Conservation (phyloP, 2,888 invertebrate genomes). For the Aricia artaxerxes region DNA sequence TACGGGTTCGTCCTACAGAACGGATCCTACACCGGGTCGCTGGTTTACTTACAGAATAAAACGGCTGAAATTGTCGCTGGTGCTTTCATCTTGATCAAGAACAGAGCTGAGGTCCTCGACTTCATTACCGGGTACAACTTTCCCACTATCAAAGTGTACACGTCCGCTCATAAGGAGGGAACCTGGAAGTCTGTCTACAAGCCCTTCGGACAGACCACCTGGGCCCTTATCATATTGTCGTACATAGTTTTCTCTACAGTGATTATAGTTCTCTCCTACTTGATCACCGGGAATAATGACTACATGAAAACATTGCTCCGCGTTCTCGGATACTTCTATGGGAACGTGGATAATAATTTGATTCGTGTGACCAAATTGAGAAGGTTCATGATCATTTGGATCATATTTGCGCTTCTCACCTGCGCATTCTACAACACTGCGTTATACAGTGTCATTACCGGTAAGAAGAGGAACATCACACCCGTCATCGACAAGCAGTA, state of each 20-base stretch:
- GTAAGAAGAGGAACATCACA: background rate
- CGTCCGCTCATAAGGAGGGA: slow-evolving; percentile 48
- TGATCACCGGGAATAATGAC: background rate
- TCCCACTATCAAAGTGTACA: slow-evolving; percentile 49
- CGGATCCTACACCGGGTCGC: slow-evolving; percentile 52
- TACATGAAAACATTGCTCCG: slow-evolving; percentile 15
- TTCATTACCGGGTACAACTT: slow-evolving; percentile 56
- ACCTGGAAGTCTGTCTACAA: slow-evolving; percentile 54
- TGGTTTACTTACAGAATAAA: slow-evolving; percentile 47
- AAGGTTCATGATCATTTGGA: slow-evolving; percentile 38
- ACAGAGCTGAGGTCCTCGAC: slow-evolving; percentile 54
- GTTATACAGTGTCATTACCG: slow-evolving; percentile 39
- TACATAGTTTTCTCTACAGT: slow-evolving; percentile 44
- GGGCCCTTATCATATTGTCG: slow-evolving; percentile 49
- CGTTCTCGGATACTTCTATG: slow-evolving; percentile 39
- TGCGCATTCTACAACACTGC: slow-evolving; percentile 40
- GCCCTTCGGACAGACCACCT: slow-evolving; percentile 46
- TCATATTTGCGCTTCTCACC: slow-evolving; percentile 40
- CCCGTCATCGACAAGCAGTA: slow-evolving; percentile 2
- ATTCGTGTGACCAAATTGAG: slow-evolving; percentile 33
- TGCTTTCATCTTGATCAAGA: slow-evolving; percentile 52
- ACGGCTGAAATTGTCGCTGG: slow-evolving; percentile 54
- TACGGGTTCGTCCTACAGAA: slow-evolving; percentile 53
- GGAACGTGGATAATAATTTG: slow-evolving; percentile 33
- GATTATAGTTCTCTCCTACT: slow-evolving; percentile 11